These are phyloP conservation scores for Parazoanthus atlanticus DNA, from an alignment of 92 coral and sea anemone genomes.

Conservation along the genomic window DNA sequence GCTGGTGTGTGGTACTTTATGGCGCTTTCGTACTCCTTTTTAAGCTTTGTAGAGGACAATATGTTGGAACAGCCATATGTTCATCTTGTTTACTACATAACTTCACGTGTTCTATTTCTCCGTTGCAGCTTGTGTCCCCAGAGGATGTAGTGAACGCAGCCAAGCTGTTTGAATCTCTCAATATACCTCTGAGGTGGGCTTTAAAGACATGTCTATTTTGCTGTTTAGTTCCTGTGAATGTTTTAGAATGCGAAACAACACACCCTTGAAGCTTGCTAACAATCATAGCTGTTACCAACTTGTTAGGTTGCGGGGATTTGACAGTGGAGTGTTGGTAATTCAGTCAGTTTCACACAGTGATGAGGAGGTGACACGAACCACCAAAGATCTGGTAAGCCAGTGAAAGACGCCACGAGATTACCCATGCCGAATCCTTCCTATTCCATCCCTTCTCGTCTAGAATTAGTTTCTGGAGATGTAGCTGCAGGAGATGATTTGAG, in stretches of 20 bases:
- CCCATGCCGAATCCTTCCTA: no score
- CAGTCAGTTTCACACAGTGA: slow-evolving; percentile 94
- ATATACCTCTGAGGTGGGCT: slow-evolving; percentile 83
- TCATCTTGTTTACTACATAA: not conserved
- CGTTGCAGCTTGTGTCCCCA: slow-evolving; percentile 91
- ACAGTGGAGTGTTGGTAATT: slow-evolving; percentile 94
- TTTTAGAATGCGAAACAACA: no score
- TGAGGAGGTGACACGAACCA: slow-evolving; percentile 83
- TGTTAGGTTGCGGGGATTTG: slow-evolving; percentile 86
- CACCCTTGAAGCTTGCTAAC: not conserved
- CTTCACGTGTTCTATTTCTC: not conserved
- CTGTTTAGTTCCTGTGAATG: no score
- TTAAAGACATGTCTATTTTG: not conserved
- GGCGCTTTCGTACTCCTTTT: no score
- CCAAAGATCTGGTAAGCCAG: slow-evolving; percentile 71
- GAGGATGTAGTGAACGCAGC: slow-evolving; percentile 97
- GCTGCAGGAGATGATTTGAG: no score
- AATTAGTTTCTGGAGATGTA: no score
- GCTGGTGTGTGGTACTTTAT: no score
- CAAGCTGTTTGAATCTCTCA: slow-evolving; percentile 73
- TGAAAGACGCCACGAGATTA: no score
- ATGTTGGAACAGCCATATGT: not conserved
- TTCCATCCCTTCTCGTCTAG: no score
- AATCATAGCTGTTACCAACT: not conserved
- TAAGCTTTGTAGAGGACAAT: not conserved